Evolutionary conservation across 2,113 vertebrate genomes (phyloP).

Genomic region (Myrmecobius fasciatus): DNA sequence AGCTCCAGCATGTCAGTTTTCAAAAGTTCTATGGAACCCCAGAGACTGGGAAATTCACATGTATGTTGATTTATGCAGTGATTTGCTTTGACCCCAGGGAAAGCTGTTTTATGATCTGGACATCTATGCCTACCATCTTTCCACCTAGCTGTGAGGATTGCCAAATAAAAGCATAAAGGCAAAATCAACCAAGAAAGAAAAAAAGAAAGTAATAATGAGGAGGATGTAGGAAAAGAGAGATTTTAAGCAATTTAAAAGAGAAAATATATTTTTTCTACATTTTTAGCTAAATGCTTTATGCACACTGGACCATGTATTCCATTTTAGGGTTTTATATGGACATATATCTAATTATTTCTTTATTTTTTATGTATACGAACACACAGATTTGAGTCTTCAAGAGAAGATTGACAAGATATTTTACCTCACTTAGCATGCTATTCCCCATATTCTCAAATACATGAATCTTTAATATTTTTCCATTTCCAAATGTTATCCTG

Average conservation of each 20-base stretch:
- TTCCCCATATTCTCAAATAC: neutral
- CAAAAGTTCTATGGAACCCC: constrained; percentile 69
- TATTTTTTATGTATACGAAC: neutral
- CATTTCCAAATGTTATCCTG: neutral
- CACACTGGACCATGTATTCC: neutral
- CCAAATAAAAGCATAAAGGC: constrained; percentile 47
- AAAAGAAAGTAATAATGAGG: constrained; percentile 33
- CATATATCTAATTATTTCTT: constrained; percentile 28
- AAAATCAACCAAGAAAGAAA: constrained; percentile 50
- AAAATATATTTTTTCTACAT: constrained; percentile 63
- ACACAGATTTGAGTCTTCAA: neutral
- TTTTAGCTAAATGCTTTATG: neutral
- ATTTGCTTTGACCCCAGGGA: constrained; percentile 75
- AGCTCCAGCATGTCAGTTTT: constrained; percentile 70
- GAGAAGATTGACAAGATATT: neutral
- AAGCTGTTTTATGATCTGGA: constrained; percentile 67
- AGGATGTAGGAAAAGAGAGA: neutral
- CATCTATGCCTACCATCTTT: constrained; percentile 64
- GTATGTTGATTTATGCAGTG: constrained; percentile 79
- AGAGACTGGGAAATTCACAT: constrained; percentile 67
- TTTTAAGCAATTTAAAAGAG: constrained; percentile 47
- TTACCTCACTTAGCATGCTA: neutral
- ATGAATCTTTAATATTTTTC: neutral
- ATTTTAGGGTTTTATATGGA: constrained; percentile 19
- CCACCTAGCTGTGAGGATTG: constrained; percentile 47